phyloP scores from a whole-genome alignment of 1,140 invertebrate genomes.

The Mamestra configurata region DNA sequence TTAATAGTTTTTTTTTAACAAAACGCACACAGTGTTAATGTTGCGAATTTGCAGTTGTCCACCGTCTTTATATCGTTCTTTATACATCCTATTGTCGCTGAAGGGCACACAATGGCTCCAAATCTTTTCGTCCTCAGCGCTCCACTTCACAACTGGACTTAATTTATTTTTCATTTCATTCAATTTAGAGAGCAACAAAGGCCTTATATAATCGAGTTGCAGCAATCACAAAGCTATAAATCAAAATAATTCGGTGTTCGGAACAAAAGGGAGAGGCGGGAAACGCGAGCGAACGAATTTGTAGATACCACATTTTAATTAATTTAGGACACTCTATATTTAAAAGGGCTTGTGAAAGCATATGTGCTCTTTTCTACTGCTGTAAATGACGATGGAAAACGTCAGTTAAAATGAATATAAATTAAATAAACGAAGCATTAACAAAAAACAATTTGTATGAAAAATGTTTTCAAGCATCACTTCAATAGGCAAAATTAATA shows the following conservation, averaged over 20 bases:
- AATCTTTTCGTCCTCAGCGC: conserved; percentile 61
- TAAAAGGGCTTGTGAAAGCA: conserved; percentile 35
- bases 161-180: conserved; percentile 85
- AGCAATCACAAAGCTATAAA: conserved; percentile 85
- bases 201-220: conserved; percentile 83
- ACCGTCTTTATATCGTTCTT: conserved; percentile 50
- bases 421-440: not conserved
- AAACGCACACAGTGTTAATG: conserved; percentile 32
- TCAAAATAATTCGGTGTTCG: conserved; percentile 84
- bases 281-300: conserved; percentile 54
- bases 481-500: conserved; percentile 24
- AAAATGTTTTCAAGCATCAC: not conserved
- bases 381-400: not conserved
- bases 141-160: conserved; percentile 69
- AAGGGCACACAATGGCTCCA: conserved; percentile 53
- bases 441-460: not conserved
- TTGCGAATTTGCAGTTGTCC: conserved; percentile 13
- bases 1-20: conserved; percentile 50
- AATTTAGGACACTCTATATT: conserved; percentile 60
- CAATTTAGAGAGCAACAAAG: conserved; percentile 79
- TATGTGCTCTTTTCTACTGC: not conserved
- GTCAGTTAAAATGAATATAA: not conserved
- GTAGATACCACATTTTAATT: conserved; percentile 62
- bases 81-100: conserved; percentile 59
- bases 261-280: conserved; percentile 77